These are phyloP conservation scores for Diploscapter pachys DNA, from an alignment of 1,140 invertebrate species.

Conservation along the genomic window DNA sequence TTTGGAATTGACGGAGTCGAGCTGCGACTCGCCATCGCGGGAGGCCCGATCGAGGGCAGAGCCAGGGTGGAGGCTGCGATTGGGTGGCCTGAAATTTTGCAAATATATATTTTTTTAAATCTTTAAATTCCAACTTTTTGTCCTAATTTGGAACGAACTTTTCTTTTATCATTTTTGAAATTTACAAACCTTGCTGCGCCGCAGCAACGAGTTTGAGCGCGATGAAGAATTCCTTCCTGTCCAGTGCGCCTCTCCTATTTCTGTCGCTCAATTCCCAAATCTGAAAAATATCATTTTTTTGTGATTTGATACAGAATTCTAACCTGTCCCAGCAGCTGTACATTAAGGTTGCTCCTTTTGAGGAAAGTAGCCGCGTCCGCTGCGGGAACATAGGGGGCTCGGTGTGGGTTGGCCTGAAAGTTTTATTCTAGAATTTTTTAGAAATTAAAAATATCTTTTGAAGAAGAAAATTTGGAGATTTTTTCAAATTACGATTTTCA, in stretches of 20 bases:
- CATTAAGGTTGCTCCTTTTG: slow-evolving; percentile 3
- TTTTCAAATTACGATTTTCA: too few relatives aligned
- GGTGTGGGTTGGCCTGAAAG: slow-evolving; percentile 28
- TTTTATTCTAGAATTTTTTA: not conserved
- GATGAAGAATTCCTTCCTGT: slow-evolving; percentile 29
- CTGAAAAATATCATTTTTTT: slow-evolving; percentile 5
- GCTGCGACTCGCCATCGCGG: not conserved
- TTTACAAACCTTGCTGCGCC: slow-evolving; percentile 22
- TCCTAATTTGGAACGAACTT: not conserved
- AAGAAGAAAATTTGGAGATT: not conserved
- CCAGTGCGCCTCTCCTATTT: slow-evolving; percentile 22
- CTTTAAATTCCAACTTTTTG: not conserved
- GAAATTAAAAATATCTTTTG: not conserved
- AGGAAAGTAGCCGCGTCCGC: slow-evolving; percentile 26
- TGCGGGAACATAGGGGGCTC: slow-evolving; percentile 21
- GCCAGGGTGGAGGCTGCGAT: slow-evolving; percentile 20
- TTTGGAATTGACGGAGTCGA: not conserved
- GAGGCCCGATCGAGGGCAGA: not conserved
- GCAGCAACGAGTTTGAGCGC: slow-evolving; percentile 31
- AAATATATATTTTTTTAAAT: slow-evolving; percentile 9
- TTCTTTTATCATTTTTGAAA: slow-evolving; percentile 8
- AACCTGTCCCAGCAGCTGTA: slow-evolving; percentile 21
- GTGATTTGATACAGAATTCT: not conserved
- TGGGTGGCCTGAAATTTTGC: slow-evolving; percentile 11
- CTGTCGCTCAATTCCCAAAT: slow-evolving; percentile 31